Percentiles rank a stretch among this genome's conserved stretches.
Evolutionary conservation across 2,888 invertebrate genomes (phyloP).

Genomic region (Cacoxenus indagator): DNA sequence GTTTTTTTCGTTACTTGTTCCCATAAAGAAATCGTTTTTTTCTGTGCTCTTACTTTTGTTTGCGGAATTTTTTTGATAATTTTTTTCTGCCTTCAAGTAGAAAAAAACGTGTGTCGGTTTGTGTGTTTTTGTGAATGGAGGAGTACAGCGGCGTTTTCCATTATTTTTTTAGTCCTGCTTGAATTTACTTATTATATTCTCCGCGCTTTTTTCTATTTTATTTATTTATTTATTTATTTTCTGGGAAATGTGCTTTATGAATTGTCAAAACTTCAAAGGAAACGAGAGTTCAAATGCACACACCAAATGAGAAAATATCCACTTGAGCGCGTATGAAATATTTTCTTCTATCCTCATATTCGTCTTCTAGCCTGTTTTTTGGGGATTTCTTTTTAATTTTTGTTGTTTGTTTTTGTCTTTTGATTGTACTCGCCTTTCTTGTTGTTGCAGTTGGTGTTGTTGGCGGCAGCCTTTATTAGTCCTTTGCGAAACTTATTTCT

Average conservation of each 20-base stretch:
- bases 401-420: conserved; percentile 36
- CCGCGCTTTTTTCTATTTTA: conserved; percentile 23
- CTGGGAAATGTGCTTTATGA: conserved; percentile 58
- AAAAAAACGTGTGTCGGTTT: conserved; percentile 26
- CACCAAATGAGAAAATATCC: conserved; percentile 65
- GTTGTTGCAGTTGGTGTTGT: conserved; percentile 57
- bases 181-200: conserved; percentile 25
- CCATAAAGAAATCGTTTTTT: conserved; percentile 18
- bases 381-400: conserved; percentile 19
- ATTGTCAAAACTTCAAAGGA: conserved; percentile 68
- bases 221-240: conserved; percentile 33
- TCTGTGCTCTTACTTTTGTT: conserved; percentile 59
- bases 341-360: conserved; percentile 41
- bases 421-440: conserved; percentile 43
- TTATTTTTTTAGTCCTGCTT: conserved; percentile 17
- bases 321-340: conserved; percentile 63
- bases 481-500: conserved; percentile 52
- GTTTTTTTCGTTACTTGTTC: conserved; percentile 24
- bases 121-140: conserved; percentile 19
- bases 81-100: conserved; percentile 35
- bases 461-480: conserved; percentile 65
- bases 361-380: conserved; percentile 25
- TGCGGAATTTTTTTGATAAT: conserved; percentile 51
- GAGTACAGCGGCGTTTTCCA: not conserved
- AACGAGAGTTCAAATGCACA: conserved; percentile 56